Evolutionary conservation across 2,797 vertebrate genomes (phyloP).

Genomic region (Moxostoma hubbsi): DNA sequence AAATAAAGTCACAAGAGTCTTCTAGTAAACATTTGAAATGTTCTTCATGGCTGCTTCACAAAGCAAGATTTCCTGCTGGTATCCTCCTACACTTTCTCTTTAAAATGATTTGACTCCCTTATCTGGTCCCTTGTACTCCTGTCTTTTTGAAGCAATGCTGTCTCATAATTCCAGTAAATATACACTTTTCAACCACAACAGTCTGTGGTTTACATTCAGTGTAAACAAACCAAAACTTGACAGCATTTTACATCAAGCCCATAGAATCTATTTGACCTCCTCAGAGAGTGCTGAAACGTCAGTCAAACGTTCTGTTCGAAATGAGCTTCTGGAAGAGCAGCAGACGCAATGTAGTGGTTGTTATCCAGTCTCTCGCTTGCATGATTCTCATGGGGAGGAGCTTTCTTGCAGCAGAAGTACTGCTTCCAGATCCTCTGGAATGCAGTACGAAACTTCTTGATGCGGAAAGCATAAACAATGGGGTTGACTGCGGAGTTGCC

Average conservation of each 20-base stretch:
- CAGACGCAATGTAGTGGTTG: slow-evolving; percentile 32
- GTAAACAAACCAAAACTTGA: neutral
- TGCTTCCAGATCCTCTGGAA: slow-evolving; percentile 94
- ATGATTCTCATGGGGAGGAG: slow-evolving; percentile 70
- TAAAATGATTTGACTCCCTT: neutral
- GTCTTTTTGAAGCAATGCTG: slow-evolving; percentile 2
- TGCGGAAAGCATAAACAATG: slow-evolving; percentile 94
- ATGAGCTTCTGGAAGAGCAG: slow-evolving; percentile 1
- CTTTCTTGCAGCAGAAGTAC: slow-evolving; percentile 87
- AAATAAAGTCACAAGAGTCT: neutral
- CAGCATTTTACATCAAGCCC: slow-evolving; percentile 6
- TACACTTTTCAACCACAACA: neutral
- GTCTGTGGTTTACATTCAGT: slow-evolving; percentile 51
- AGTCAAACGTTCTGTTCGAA: slow-evolving; percentile 47
- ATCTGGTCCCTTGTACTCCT: neutral
- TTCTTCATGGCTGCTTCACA: slow-evolving; percentile 3
- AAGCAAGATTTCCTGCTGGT: neutral
- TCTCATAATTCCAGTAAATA: slow-evolving; percentile 1
- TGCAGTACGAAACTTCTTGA: slow-evolving; percentile 92
- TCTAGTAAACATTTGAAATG: neutral
- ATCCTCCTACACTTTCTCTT: neutral
- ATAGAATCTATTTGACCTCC: neutral
- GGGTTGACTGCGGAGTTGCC: slow-evolving; percentile 98
- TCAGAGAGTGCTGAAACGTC: neutral
- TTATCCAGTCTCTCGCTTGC: slow-evolving; percentile 65